Percentiles rank a stretch among this genome's conserved stretches.
Conservation (phyloP, 1,140 invertebrate genomes). For the Lucilia sericata region DNA sequence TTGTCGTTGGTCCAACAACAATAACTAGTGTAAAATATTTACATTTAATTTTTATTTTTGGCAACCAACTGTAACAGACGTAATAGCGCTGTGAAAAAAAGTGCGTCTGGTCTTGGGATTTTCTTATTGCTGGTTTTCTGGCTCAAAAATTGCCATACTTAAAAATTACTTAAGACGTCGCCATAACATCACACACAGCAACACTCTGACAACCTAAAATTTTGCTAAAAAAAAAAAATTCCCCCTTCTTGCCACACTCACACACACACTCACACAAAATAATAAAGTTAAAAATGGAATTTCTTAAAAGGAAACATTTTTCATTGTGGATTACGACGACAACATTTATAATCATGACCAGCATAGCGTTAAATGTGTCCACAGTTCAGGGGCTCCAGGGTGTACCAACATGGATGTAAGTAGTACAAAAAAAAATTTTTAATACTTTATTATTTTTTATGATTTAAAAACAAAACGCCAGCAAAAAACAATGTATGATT, state of each 20-base stretch:
- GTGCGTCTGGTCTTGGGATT: background rate
- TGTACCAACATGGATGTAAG: constrained; percentile 67
- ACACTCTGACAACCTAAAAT: background rate
- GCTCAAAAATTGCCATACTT: constrained; percentile 34
- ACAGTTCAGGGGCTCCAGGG: constrained; percentile 56
- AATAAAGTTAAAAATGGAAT: constrained; percentile 56
- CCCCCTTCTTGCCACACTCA: background rate
- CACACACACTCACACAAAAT: background rate
- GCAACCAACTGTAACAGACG: background rate
- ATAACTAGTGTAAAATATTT: no score
- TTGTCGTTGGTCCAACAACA: no score
- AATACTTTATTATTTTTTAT: background rate
- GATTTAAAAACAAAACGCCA: background rate
- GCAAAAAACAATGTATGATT: background rate
- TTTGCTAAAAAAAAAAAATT: background rate
- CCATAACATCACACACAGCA: background rate
- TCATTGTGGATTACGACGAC: constrained; percentile 56
- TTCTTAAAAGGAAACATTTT: constrained; percentile 58
- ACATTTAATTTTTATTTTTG: background rate
- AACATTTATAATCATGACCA: constrained; percentile 51
- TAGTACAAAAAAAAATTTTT: constrained; percentile 41
- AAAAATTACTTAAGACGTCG: constrained; percentile 40
- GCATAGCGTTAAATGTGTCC: constrained; percentile 51
- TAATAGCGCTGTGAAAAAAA: background rate
- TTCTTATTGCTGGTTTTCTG: background rate